Base-by-base conservation (phyloP, 92 coral and sea anemone genomes). In the Siderastrea radians region DNA sequence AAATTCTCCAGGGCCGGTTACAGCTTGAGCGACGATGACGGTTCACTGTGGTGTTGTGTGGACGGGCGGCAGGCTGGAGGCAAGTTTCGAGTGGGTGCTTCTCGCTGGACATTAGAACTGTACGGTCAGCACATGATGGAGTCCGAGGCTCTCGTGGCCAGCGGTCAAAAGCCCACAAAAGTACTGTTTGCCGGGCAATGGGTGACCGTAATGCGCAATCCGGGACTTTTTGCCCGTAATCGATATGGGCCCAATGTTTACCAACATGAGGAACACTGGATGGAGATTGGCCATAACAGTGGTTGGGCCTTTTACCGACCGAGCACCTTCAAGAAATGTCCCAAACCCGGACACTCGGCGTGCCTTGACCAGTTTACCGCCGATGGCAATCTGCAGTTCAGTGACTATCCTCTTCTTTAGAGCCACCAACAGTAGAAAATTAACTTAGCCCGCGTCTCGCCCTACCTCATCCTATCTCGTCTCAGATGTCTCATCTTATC, bases 11-110 rank as follows among this genome's bases (percentile, higher is more conserved):
- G 76, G 2, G 91, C 98, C 82, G 98, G 99, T 6, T 98, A 92
- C 85, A 81, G 94, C 48, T 61, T 98, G 14, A 77, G 85, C 12
- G 84, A 81, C 57, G 94, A 95, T 54, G 97, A 95, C 59, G 78
- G 47, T 0, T 96, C 99, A 1, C 60, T 98, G 66, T 94, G 98
- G 98, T 98, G 99, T 63, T 98, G 99, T 70, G 98, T 58, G 38
- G 99, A 98, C 75, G 98, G 98, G 2, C 91, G 99, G 64, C 95
- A 98, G 72, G 98, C 99, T 4, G 99, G 99, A 10, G 99, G 99
- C 2, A 93, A 94, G 86, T 96, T 98, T 74, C 81, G 88, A 6
- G 87, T 98, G 71, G 90, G 95, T 49, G 87, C 94, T 10, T 90
- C 93, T 45, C 91, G 96, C 52, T 98, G 98, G 94, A 94, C 96